Base-by-base conservation (phyloP, 2,888 invertebrate genomes). In the Ctena decussata region DNA sequence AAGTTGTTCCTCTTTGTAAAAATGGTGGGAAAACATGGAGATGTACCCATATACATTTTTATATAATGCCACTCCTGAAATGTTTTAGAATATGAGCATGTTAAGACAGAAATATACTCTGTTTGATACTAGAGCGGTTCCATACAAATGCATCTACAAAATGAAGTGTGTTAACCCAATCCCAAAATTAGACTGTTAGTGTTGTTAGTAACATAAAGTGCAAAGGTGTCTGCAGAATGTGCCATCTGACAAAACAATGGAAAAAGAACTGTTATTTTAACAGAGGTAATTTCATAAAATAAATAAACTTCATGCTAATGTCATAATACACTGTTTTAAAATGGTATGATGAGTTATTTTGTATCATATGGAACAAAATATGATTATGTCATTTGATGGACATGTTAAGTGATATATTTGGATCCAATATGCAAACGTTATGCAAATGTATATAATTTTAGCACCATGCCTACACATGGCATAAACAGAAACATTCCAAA, bases 221-320 rank as follows among this genome's bases (percentile, higher is more conserved):
- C 57, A 57, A 57, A 57, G 57, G 57, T 57, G 57, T 57, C 57
- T 57, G 57, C 30, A 57, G 6, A n/a, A 46, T 41, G 39, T 71
- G 41, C 39, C 46, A 71, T 0, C 0, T 41, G 37, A 15, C 21
- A 21, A n/a, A 12, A 46, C 39, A 37, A 71, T 27, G 39, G 3
- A 39, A 71, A 11, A 11, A 0, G n/a, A 71, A 5, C 1, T 0
- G 0, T 30, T 15, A 32, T 70, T 39, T 70, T 39, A 0, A 1
- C 18, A 35, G 21, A 46, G 46, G 21, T 60, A 60, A 60, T 27
- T 12, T 21, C n/a, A 60, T 60, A 60, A 0, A 2, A 60, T 60
- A 30, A n/a, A n/a, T 1, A 30, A 71, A 24, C 21, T 70, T n/a
- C 70, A 70, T 41, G 37, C 41, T 70, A 35, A n/a, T n/a, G n/a